phyloP scores from a whole-genome alignment of 2,797 vertebrate species.

The Aulostomus chinensis region DNA sequence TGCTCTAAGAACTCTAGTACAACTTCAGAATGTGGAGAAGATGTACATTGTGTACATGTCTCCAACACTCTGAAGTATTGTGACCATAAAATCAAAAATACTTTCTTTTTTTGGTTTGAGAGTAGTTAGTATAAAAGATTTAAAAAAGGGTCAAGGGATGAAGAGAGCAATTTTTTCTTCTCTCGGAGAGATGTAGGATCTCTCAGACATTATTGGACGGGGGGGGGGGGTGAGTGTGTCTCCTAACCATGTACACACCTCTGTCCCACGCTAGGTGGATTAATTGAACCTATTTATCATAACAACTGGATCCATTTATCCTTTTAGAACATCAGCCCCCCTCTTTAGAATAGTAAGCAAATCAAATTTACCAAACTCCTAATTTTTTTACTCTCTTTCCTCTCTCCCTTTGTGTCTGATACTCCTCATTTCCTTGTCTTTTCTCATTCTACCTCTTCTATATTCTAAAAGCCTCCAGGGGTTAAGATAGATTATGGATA shows the following conservation, averaged over 20 bases:
- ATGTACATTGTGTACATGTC: too few species aligned
- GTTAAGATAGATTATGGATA: slow-evolving; percentile 7
- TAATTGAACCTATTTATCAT: slow-evolving; percentile 68
- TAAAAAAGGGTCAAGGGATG: too few species aligned
- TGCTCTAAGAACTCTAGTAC: too few species aligned
- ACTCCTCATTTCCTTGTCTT: too few species aligned
- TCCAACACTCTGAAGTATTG: too few species aligned
- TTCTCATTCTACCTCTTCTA: neutral
- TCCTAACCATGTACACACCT: slow-evolving; percentile 39
- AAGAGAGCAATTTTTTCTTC: slow-evolving; percentile 5
- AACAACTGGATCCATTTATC: slow-evolving; percentile 61
- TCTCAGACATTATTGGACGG: slow-evolving; percentile 35
- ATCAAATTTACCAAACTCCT: slow-evolving; percentile 37
- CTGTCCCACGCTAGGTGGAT: slow-evolving; percentile 30
- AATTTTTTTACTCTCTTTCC: slow-evolving; percentile 4
- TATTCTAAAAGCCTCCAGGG: slow-evolving; percentile 19
- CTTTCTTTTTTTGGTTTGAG: too few species aligned
- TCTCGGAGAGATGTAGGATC: slow-evolving; percentile 28
- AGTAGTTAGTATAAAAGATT: too few species aligned
- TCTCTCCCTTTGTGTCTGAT: slow-evolving; percentile 1
- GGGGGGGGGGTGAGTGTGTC: too few species aligned
- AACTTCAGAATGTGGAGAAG: too few species aligned
- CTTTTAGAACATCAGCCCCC: slow-evolving; percentile 35
- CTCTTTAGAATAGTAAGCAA: slow-evolving; percentile 48
- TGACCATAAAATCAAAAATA: too few species aligned